Evolutionary conservation across 1,140 invertebrate genomes (phyloP).

Genomic region (Hormaphis cornu): DNA sequence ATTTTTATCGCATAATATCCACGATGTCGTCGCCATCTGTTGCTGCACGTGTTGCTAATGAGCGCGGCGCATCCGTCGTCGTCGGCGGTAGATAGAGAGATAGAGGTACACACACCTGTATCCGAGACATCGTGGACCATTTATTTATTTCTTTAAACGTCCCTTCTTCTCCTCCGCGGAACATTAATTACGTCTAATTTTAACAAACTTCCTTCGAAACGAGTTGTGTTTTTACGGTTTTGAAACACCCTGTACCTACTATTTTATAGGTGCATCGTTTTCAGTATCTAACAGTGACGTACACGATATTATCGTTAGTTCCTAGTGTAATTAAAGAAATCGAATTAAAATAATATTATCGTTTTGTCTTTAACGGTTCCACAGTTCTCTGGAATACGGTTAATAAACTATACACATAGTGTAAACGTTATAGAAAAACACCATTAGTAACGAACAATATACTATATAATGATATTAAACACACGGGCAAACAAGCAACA

Average conservation of each 20-base stretch:
- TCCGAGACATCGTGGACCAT: not conserved
- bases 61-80: constrained; percentile 2
- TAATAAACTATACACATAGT: not conserved
- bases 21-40: not conserved
- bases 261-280: not conserved
- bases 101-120: too few species aligned
- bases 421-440: not conserved
- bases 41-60: constrained; percentile 27
- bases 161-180: not conserved
- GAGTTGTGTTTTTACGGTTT: not conserved
- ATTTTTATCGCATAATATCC: not conserved
- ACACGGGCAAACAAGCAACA: constrained; percentile 8
- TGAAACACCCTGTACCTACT: constrained; percentile 21
- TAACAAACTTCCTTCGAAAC: not conserved
- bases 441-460: not conserved
- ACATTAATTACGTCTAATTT: constrained; percentile 8
- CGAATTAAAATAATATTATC: not conserved
- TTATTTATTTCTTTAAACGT: constrained; percentile 17
- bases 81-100: too few species aligned
- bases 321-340: not conserved
- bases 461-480: not conserved
- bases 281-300: too few species aligned
- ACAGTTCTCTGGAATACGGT: constrained; percentile 20
- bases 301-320: too few species aligned
- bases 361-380: constrained; percentile 7